Evolutionary conservation across 2,888 invertebrate genomes (phyloP), one percentile per base, ranked within the genome.

Genomic region (Pardosa pseudoannulata): DNA sequence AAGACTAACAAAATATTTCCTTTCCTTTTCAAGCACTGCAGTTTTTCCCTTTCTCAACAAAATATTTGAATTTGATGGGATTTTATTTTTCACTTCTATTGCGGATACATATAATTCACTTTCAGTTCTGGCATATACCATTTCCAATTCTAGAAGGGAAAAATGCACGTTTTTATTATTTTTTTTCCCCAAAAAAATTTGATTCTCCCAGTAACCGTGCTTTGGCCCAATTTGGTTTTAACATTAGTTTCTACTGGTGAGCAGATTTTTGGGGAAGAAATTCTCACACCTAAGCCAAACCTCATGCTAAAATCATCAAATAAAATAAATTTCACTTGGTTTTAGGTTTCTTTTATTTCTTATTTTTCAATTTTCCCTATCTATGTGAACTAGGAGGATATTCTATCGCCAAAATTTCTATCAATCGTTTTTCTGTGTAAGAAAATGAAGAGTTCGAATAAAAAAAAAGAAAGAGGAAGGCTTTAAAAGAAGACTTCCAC

Each of bases 401-500:
- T 56, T 56, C 23, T 23, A 56, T 56, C 11, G 19, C 23, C 2
- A 23, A 23, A 31, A 67, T 67, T 67, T 19, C 32, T 67, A 32
- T 67, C 65, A 67, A 32, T 32, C 32, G 65, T 67, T 67, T 67
- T 32, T 23, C n/a, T 19, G 65, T 67, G 32, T 56, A 67, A 67
- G 65, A 32, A 67, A 67, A 67, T 67, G 27, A 62, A 74, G 81
- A 56, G 7, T 6, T 56, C 1, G 23, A 56, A 46, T 39, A 68
- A 74, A 68, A 36, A 74, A 74, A 74, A 74, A n/a, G n/a, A n/a
- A n/a, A n/a, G n/a, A n/a, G n/a, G n/a, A n/a, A n/a, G n/a, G n/a
- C n/a, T n/a, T n/a, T n/a, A n/a, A n/a, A n/a, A n/a, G n/a, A 70
- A 41, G 73, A 56, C 81, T 81, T 70, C 67, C 36, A 31, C 74